Conservation (phyloP, 2,797 vertebrate species). For the Micropoecilia bifurca region DNA sequence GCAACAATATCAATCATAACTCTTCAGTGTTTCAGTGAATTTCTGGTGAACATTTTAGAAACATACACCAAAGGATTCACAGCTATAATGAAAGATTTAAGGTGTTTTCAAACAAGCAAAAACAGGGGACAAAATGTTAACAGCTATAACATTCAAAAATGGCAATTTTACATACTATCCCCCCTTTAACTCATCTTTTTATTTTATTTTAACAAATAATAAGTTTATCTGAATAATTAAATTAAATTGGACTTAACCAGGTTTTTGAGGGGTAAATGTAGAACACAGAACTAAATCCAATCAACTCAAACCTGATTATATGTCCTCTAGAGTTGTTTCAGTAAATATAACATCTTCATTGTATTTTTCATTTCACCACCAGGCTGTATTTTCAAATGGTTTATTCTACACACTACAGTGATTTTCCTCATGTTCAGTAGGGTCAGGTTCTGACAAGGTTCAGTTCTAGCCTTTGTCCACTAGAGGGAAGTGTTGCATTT, state of each 20-base stretch:
- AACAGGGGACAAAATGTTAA: no score
- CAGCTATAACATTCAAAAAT: no score
- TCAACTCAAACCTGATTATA: background rate
- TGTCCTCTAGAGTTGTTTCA: background rate
- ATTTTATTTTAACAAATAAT: no score
- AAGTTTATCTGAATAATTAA: background rate
- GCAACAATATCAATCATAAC: no score
- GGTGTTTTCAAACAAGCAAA: background rate
- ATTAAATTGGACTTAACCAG: background rate
- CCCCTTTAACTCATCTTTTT: background rate
- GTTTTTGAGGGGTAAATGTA: background rate
- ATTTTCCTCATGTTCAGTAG: background rate
- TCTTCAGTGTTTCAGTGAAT: no score
- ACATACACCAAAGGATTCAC: background rate
- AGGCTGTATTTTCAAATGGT: background rate
- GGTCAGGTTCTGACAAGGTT: background rate
- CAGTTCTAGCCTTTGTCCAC: conserved; percentile 5
- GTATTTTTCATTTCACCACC: background rate
- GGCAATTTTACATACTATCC: no score
- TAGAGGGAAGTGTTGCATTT: conserved; percentile 52
- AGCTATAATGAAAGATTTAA: background rate
- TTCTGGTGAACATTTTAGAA: background rate
- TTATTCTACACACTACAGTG: background rate
- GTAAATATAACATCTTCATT: background rate
- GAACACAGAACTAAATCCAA: background rate